Evolutionary conservation across 2,888 invertebrate genomes (phyloP), one percentile per base, ranked within the genome.

Genomic region (Drosophila prolongata): DNA sequence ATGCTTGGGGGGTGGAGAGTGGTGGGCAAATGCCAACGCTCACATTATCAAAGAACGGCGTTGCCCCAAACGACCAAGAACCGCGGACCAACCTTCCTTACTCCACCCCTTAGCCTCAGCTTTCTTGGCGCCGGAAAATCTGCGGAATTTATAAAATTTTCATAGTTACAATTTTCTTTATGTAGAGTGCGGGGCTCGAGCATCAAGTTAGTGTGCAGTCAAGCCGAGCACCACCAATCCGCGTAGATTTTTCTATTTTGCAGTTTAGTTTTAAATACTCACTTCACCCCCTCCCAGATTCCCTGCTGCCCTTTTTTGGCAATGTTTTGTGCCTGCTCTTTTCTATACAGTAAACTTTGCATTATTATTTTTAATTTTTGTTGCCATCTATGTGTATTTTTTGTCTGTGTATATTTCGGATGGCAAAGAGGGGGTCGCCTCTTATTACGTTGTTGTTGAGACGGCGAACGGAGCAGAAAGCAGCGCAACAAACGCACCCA

Each of bases 101-200:
- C 9, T 56, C 46, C 9, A 3, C 11, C 24, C 4, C 10, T 35
- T 8, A 34, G 37, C 68, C 61, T 67, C 69, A 58, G 71, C 84
- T 78, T 69, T 87, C 85, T 87, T 89, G 82, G 88, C 80, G 78
- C 79, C 88, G 80, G 76, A 86, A 88, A 87, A 85, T 87, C 89
- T 90, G 78, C 74, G 86, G 86, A 88, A 88, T 88, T 88, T 88
- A 88, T 90, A 89, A 89, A 90, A 90, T 88, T 90, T 88, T 90
- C 89, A 88, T 88, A 90, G 90, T 88, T 87, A 87, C 88, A 88
- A 87, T 88, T 87, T 87, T 89, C 88, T 86, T 89, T 89, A 79
- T 78, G 79, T 75, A 78, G 61, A 54, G 78, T 43, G 44, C 9
- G 30, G 60, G n/a, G 16, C 3, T 16, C 6, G 44, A 35, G 43